phyloP scores from a whole-genome alignment of 2,113 vertebrate genomes.

The Pedetes capensis region DNA sequence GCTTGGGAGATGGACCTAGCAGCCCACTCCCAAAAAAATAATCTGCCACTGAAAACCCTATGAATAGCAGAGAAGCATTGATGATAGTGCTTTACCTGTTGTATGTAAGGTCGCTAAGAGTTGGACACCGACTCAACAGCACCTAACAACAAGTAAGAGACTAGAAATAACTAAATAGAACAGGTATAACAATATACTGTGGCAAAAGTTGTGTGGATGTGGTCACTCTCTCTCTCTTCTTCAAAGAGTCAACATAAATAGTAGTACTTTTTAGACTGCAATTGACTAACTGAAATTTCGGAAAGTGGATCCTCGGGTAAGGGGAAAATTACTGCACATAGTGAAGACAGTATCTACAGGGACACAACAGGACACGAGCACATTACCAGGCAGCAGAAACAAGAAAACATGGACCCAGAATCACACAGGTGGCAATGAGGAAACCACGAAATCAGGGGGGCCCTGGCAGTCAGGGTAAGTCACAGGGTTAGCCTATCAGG shows the following conservation, averaged over 20 bases:
- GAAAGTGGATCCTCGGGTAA: neutral
- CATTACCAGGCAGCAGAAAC: neutral
- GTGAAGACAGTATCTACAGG: neutral
- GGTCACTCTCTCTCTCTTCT: neutral
- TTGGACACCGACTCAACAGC: too few relatives aligned
- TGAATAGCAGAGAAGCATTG: too few relatives aligned
- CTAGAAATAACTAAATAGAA: neutral
- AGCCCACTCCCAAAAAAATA: too few relatives aligned
- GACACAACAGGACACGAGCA: fast-evolving
- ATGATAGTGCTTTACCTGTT: too few relatives aligned
- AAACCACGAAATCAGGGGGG: fast-evolving
- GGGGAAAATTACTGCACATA: neutral
- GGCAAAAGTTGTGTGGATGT: neutral
- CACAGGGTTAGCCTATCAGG: neutral
- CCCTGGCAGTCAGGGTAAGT: too few relatives aligned
- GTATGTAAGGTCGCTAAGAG: too few relatives aligned
- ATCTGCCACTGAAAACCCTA: too few relatives aligned
- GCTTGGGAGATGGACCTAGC: too few relatives aligned
- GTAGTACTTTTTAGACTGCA: neutral
- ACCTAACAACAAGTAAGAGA: too few relatives aligned
- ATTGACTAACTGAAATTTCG: neutral
- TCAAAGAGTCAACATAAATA: neutral
- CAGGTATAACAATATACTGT: neutral
- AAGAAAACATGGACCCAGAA: fast-evolving
- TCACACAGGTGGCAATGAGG: too few relatives aligned